Base-by-base conservation (phyloP, 2,797 vertebrate species). In the Anguilla marmorata region DNA sequence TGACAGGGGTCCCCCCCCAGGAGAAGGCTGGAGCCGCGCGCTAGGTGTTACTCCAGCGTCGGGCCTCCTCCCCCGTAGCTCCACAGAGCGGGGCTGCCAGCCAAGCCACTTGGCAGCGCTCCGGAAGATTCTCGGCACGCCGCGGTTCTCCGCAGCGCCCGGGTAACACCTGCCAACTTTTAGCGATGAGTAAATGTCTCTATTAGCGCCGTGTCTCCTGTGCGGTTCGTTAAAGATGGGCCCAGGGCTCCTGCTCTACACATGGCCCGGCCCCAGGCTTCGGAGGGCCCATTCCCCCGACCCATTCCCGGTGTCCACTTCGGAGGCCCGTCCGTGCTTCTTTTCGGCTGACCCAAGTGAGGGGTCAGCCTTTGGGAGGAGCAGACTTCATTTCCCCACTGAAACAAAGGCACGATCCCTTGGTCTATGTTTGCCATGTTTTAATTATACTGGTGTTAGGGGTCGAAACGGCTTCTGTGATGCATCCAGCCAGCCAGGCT, bases 121-220 rank as follows among this genome's bases (percentile, higher is more conserved):
- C 97, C 98, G 98, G 98, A 97, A 95, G 97, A 98, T 98, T 97
- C 97, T 95, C 97, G 97, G 97, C 97, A 97, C 97, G 97, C 96
- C 96, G 97, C 96, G 97, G 97, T 97, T 97, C 96, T 97, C 94
- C 95, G 97, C 95, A 96, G 96, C 97, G 96, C 92, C 94, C 95
- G 97, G 97, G 96, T 97, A 97, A 97, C 97, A 98, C 97, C 97
- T 98, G 98, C 97, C 98, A 98, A 98, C 97, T 98, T 97, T 97
- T 97, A 97, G 97, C 96, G 97, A 98, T 96, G 96, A 98, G 98
- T 97, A 97, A 98, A 98, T 96, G 97, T 99, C 97, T 99, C 97
- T 98, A 98, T 99, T 99, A 99, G 97, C 96, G 96, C 91, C 95
- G 94, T 93, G 93, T 94, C 94, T 95, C 92, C 94, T 95, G 96